Percentiles rank a stretch among this genome's conserved stretches.
These are phyloP conservation scores for Caenorhabditis doughertyi DNA, from an alignment of 2,888 invertebrate genomes.

Conservation along the genomic window DNA sequence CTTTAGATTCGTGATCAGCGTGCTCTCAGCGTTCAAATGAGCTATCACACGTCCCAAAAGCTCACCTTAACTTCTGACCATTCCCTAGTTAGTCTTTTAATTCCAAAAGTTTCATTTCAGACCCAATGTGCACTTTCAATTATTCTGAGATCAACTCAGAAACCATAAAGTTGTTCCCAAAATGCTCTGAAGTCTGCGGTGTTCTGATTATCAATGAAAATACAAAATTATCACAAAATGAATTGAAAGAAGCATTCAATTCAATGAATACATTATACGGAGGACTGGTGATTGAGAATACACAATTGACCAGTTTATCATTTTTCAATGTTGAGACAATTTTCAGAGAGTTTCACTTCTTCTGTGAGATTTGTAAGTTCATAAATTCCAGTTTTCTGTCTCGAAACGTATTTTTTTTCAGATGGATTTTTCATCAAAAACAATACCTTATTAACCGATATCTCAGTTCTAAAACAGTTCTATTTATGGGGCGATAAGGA, in stretches of 20 bases:
- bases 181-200: constrained; percentile 2
- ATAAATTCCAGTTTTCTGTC: background rate
- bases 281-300: background rate
- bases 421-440: background rate
- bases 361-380: constrained; percentile 7
- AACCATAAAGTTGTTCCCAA: background rate
- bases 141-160: background rate
- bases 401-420: background rate
- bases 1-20: too few species aligned
- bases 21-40: too few species aligned
- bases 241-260: background rate
- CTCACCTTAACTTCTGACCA: too few species aligned
- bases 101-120: too few species aligned
- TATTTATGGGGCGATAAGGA: background rate
- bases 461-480: background rate
- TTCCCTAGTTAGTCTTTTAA: too few species aligned
- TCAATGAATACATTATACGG: background rate
- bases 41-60: too few species aligned
- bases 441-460: background rate
- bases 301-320: background rate
- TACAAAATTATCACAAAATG: background rate
- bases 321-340: background rate
- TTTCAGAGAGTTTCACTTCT: background rate
- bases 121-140: background rate
- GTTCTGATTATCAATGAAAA: background rate